Conservation (phyloP, 2,797 vertebrate species). For the Syngnathus rostellatus region DNA sequence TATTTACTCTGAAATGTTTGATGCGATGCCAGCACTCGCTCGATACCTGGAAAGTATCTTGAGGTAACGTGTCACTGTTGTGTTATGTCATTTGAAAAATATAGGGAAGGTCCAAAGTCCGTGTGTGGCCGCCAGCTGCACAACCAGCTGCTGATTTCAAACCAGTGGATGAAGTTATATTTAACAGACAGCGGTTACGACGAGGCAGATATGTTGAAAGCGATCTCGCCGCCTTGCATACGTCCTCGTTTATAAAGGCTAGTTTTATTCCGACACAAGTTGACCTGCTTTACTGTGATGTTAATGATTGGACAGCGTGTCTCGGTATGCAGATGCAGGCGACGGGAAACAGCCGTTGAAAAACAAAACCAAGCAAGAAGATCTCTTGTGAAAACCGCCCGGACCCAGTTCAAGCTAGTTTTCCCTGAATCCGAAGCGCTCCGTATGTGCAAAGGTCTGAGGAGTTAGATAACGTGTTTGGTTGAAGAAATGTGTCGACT, state of each 20-base stretch:
- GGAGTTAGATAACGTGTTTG: conserved; percentile 21
- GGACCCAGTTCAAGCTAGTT: conserved; percentile 28
- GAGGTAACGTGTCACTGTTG: neutral
- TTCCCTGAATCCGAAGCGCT: conserved; percentile 16
- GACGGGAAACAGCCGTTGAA: conserved; percentile 20
- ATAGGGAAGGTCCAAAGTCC: neutral
- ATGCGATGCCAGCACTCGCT: neutral
- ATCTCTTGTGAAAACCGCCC: conserved; percentile 43
- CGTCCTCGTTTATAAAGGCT: neutral
- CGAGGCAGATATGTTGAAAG: neutral
- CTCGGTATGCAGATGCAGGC: neutral
- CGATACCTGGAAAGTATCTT: neutral
- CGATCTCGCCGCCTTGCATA: neutral
- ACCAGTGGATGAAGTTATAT: neutral
- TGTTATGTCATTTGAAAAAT: neutral
- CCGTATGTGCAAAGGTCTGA: conserved; percentile 31
- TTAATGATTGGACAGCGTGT: conserved; percentile 1
- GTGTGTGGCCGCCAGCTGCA: neutral
- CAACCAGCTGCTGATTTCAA: neutral
- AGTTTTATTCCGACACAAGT: too few species aligned
- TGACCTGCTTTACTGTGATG: neutral
- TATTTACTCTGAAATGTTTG: neutral
- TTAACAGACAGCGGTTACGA: neutral
- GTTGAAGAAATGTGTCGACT: neutral
- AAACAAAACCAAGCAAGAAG: conserved; percentile 37